Evolutionary conservation across 1,140 invertebrate species (phyloP), one percentile per base, ranked within the genome.

Genomic region (Micrasema minimum): DNA sequence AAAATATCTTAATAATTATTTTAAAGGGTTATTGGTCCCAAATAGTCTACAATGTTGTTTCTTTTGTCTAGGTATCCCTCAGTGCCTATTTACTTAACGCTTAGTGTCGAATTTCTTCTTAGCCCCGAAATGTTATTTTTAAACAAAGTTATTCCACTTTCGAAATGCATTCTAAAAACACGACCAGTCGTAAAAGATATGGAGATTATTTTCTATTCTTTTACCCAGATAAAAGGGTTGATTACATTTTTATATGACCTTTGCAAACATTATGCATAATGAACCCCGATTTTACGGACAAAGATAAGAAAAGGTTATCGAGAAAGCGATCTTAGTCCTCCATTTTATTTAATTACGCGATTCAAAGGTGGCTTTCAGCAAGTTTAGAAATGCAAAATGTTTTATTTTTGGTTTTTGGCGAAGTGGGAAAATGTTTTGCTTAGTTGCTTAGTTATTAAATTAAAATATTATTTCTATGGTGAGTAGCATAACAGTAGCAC

Each of bases 101-200:
- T 53, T 38, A 51, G 67, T 57, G 38, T 57, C 51, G 35, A 37
- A 57, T 69, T 69, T n/a, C 23, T 43, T 10, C 46, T 18, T 26
- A 51, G n/a, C 31, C 45, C 35, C 46, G 46, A 31, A 53, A 45
- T 55, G 43, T 69, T 46, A 45, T 22, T 64, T 64, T 64, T 69
- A 48, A 69, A 69, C 61, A 69, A 61, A 50, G 67, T 12, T 1
- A 61, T 61, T 55, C 55, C 37, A 31, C 46, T 62, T 61, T 53
- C 16, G 43, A 62, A 53, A 69, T 69, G 67, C 67, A 69, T 69
- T 69, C 35, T 51, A 26, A 69, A 69, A 69, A 62, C 31, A 41
- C 50, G 11, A 45, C 50, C 35, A 14, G 46, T 57, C 59, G 46
- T 45, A 55, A 65, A 45, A 71, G 61, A 66, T 48, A 26, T 41